Conservation (phyloP, 2,888 invertebrate genomes). For the Archaeoteleia sp. region DNA sequence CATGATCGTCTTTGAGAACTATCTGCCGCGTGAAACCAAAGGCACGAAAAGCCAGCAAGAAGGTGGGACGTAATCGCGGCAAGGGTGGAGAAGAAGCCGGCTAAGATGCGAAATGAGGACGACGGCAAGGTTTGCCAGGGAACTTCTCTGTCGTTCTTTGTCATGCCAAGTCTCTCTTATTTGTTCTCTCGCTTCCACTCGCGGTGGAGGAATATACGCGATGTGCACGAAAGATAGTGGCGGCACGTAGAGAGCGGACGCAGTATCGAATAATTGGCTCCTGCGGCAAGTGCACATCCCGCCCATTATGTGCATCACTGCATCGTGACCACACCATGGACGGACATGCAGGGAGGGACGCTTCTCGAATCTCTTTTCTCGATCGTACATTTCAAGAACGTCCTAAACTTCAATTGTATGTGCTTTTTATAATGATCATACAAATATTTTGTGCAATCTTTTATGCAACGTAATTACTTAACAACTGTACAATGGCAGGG, state of each 20-base stretch:
- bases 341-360: slow-evolving; percentile 46
- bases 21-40: slow-evolving; percentile 24
- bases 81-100: slow-evolving; percentile 23
- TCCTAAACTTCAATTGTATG: slow-evolving; percentile 13
- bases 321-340: slow-evolving; percentile 65
- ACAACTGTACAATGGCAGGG: no score
- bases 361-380: slow-evolving; percentile 37
- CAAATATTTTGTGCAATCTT: no score
- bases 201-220: slow-evolving; percentile 64
- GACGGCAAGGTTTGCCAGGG: slow-evolving; percentile 25
- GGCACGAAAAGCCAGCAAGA: slow-evolving; percentile 10
- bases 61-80: slow-evolving; percentile 28
- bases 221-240: slow-evolving; percentile 70
- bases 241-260: slow-evolving; percentile 67
- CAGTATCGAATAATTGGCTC: slow-evolving; percentile 75
- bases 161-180: slow-evolving; percentile 37
- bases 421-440: no score
- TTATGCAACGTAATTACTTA: no score
- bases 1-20: slow-evolving; percentile 43
- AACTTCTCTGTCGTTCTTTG: slow-evolving; percentile 7
- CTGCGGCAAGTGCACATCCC: slow-evolving; percentile 74
- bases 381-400: slow-evolving; percentile 36
- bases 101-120: slow-evolving; percentile 40
- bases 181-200: slow-evolving; percentile 22
- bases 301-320: slow-evolving; percentile 73